Conservation (phyloP, 2,888 invertebrate genomes). For the Belgica antarctica region DNA sequence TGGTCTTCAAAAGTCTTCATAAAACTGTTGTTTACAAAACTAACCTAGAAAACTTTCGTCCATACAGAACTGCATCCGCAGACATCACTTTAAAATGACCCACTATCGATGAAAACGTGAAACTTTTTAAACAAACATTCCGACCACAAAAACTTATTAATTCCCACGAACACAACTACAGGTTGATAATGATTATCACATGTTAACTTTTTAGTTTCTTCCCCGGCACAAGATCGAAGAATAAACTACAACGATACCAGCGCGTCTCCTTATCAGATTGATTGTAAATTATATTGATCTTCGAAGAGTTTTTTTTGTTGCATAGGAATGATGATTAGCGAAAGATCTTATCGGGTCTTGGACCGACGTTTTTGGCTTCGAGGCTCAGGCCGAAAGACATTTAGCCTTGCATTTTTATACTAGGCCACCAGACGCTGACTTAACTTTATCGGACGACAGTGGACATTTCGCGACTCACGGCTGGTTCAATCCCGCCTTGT, state of each 20-base stretch:
- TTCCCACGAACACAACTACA: not conserved
- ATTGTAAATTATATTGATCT: constrained; percentile 31
- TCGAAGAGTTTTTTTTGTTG: not conserved
- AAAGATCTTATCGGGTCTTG: not conserved
- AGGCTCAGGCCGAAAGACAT: not conserved
- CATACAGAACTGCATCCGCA: too few relatives aligned
- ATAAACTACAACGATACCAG: not conserved
- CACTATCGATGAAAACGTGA: constrained; percentile 5
- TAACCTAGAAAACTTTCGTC: too few relatives aligned
- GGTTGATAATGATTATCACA: constrained; percentile 23
- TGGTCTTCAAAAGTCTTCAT: too few relatives aligned
- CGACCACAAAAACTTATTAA: not conserved
- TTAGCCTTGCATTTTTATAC: too few relatives aligned
- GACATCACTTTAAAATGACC: too few relatives aligned
- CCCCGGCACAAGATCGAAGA: not conserved
- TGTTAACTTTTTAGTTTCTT: not conserved
- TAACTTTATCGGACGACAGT: not conserved
- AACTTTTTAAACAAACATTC: not conserved
- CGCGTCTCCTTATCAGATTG: constrained; percentile 3
- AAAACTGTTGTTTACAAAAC: too few relatives aligned
- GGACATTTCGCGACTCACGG: not conserved
- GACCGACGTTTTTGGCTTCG: not conserved
- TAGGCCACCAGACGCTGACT: too few relatives aligned
- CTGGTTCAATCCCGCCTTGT: not conserved
- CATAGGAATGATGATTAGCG: constrained; percentile 5